A percentile compares a stretch with the other conserved stretches of the same genome.
Evolutionary conservation across 2,113 vertebrate genomes (phyloP).

Genomic region (Brevimyrus niger): DNA sequence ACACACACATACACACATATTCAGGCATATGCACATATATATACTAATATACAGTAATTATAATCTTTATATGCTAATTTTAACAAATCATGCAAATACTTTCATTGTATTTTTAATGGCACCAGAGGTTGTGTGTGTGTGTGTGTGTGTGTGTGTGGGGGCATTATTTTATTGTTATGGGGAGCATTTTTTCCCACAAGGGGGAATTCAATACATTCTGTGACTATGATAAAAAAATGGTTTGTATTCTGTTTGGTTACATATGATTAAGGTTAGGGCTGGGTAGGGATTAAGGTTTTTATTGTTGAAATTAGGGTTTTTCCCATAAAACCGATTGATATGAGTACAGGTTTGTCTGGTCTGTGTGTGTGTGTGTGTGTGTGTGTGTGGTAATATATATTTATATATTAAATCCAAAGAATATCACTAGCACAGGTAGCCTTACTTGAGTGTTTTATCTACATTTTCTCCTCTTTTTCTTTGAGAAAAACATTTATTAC

Average conservation of each 20-base stretch:
- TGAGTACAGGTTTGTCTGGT: no score
- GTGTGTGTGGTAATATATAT: not conserved
- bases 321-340: no score
- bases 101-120: not conserved
- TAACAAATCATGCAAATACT: not conserved
- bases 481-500: not conserved
- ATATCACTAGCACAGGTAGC: not conserved
- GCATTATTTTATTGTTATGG: no score
- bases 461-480: not conserved
- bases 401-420: not conserved
- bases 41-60: not conserved
- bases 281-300: no score
- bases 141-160: not conserved
- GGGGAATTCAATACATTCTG: no score
- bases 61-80: not conserved
- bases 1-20: not conserved
- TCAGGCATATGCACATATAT: not conserved
- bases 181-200: no score
- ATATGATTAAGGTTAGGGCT: no score
- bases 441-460: not conserved
- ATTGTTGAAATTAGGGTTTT: no score
- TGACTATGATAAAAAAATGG: no score
- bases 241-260: no score
- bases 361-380: not conserved
- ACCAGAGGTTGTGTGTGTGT: not conserved